These are phyloP conservation scores for Xylocampa areola DNA, from an alignment of 2,888 invertebrate species.

Conservation along the genomic window DNA sequence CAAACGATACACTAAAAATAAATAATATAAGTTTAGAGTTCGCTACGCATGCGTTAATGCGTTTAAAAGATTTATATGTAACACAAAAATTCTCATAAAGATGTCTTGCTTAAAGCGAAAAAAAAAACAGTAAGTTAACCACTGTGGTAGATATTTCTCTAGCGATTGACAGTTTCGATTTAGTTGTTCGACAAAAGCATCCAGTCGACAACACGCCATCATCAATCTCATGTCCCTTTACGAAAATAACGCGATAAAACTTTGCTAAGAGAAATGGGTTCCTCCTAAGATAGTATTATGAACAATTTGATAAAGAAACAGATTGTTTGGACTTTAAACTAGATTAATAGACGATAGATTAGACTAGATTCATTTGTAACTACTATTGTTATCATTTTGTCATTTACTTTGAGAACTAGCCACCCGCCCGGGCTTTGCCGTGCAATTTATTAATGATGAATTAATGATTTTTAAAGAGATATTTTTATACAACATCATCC, in stretches of 20 bases:
- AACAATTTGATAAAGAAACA: constrained; percentile 34
- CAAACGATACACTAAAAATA: too few species aligned
- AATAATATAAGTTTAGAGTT: too few species aligned
- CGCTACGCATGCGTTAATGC: too few species aligned
- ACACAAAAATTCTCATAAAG: not conserved
- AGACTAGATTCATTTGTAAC: too few species aligned
- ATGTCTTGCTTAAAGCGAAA: not conserved
- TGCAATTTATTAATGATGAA: too few species aligned
- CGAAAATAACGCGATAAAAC: constrained; percentile 55
- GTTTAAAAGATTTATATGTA: too few species aligned
- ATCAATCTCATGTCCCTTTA: constrained; percentile 60
- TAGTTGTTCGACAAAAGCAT: constrained; percentile 57
- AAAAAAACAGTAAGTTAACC: constrained; percentile 29
- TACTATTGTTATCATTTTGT: too few species aligned
- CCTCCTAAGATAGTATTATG: constrained; percentile 26
- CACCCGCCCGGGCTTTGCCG: too few species aligned
- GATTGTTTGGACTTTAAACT: constrained; percentile 10
- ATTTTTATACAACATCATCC: too few species aligned
- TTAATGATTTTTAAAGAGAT: too few species aligned
- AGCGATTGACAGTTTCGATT: constrained; percentile 59
- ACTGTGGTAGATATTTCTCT: constrained; percentile 27
- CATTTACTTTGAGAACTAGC: too few species aligned
- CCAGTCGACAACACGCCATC: constrained; percentile 37
- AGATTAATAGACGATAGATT: constrained; percentile 4
- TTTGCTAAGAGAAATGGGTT: constrained; percentile 52